These are phyloP conservation scores for Heteractis magnifica DNA, from an alignment of 92 coral and sea anemone species.

Conservation along the genomic window DNA sequence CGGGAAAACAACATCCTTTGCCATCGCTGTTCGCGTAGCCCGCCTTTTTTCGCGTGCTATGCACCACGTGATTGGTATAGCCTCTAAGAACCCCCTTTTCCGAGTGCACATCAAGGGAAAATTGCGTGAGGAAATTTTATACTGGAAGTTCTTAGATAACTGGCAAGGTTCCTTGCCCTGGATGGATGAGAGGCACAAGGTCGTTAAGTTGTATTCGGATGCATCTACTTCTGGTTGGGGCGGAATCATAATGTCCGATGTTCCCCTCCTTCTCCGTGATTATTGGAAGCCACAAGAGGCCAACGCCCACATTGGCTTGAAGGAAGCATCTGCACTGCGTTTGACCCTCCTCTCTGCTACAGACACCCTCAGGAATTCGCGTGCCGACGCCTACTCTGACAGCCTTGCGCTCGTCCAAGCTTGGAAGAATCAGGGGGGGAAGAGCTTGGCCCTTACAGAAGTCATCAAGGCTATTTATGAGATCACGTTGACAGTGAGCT, in stretches of 20 bases:
- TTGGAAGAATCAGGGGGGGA: conserved; percentile 9
- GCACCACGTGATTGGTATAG: conserved; percentile 13
- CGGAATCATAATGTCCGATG: background rate
- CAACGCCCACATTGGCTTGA: conserved; percentile 9
- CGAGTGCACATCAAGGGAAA: conserved; percentile 12
- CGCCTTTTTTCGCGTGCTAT: conserved; percentile 19
- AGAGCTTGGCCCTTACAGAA: background rate
- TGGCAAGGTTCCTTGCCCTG: conserved; percentile 35
- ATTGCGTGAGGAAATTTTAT: conserved; percentile 19
- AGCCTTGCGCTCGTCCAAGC: conserved; percentile 21
- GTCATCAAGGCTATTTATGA: background rate
- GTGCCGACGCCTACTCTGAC: conserved; percentile 44
- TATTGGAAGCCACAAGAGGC: conserved; percentile 8
- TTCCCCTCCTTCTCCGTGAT: conserved; percentile 23
- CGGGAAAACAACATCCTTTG: conserved; percentile 17
- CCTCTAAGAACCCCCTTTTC: background rate
- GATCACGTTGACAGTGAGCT: background rate
- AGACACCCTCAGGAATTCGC: conserved; percentile 4
- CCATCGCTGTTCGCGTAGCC: conserved; percentile 34
- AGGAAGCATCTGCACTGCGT: conserved; percentile 41
- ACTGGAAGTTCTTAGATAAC: conserved; percentile 35
- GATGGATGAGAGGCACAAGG: conserved; percentile 38
- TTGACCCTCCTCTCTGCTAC: conserved; percentile 25
- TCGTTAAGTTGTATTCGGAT: conserved; percentile 19
- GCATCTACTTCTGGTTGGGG: conserved; percentile 53